phyloP scores from a whole-genome alignment of 2,113 vertebrate species.

The Sorex fumeus region DNA sequence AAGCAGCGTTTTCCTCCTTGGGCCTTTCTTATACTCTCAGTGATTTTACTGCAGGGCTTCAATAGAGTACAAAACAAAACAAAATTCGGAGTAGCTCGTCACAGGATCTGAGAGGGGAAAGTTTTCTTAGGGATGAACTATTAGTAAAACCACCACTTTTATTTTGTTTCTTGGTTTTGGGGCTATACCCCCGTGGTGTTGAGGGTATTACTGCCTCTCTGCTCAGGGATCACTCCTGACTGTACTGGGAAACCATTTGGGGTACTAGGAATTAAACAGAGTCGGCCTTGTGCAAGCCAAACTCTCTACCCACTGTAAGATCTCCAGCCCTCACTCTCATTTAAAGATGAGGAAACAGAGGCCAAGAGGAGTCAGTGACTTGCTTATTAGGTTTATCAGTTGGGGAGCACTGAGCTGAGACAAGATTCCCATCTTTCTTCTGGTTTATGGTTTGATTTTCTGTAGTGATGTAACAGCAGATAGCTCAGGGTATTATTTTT shows the following conservation, averaged over 20 bases:
- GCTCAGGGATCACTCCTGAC: too few relatives aligned
- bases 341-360: constrained; percentile 14
- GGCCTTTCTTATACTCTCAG: background rate
- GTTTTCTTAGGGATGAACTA: background rate
- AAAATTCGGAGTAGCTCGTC: background rate
- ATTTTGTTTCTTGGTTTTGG: too few relatives aligned
- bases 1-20: constrained; percentile 15
- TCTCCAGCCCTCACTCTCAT: too few relatives aligned
- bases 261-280: too few relatives aligned
- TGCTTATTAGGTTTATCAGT: background rate
- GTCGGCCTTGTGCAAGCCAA: too few relatives aligned
- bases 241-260: too few relatives aligned
- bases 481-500: background rate
- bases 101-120: background rate
- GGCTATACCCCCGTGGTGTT: too few relatives aligned
- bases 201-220: too few relatives aligned
- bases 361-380: background rate
- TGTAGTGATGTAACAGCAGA: background rate
- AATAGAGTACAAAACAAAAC: background rate
- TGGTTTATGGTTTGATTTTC: background rate
- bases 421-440: background rate
- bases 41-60: background rate
- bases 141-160: background rate
- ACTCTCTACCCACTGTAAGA: too few relatives aligned
- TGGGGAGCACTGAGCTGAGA: background rate